These are phyloP conservation scores for Lathamus discolor DNA, from an alignment of 2,113 vertebrate species.

Conservation along the genomic window DNA sequence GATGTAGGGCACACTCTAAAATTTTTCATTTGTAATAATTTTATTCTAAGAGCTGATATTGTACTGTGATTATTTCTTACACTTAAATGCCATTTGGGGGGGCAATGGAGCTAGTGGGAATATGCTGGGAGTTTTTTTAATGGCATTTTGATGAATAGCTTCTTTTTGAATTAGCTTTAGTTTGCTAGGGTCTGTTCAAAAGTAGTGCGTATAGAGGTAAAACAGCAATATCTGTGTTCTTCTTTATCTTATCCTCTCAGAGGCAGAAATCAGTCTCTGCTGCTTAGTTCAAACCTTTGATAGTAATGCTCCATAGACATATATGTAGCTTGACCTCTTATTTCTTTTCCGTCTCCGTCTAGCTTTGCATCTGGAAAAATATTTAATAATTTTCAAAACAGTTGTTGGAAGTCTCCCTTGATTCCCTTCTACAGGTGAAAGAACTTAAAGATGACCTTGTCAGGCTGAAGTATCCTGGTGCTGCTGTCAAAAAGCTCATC, in stretches of 20 bases:
- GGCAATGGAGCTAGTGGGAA: neutral
- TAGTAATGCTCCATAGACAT: neutral
- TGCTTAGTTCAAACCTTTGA: conserved; percentile 19
- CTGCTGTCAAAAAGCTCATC: neutral
- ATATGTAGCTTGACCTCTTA: neutral
- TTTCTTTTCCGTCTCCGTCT: conserved; percentile 19
- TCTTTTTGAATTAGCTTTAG: neutral
- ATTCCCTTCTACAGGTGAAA: conserved; percentile 19
- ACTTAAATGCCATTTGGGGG: neutral
- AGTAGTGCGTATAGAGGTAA: neutral
- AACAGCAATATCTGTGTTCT: neutral
- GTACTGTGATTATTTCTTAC: neutral
- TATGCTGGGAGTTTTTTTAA: neutral
- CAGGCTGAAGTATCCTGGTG: neutral
- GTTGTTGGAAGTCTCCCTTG: neutral
- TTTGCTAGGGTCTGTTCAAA: neutral
- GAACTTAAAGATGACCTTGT: neutral
- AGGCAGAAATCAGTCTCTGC: neutral
- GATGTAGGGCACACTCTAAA: neutral
- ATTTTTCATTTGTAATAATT: neutral
- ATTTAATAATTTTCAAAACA: conserved; percentile 41
- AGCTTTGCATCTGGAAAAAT: conserved; percentile 31
- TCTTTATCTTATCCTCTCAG: neutral
- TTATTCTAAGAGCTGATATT: neutral
- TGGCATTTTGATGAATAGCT: neutral